Evolutionary conservation across 1,140 invertebrate species (phyloP).

Genomic region (Zaprionus lachaisei): DNA sequence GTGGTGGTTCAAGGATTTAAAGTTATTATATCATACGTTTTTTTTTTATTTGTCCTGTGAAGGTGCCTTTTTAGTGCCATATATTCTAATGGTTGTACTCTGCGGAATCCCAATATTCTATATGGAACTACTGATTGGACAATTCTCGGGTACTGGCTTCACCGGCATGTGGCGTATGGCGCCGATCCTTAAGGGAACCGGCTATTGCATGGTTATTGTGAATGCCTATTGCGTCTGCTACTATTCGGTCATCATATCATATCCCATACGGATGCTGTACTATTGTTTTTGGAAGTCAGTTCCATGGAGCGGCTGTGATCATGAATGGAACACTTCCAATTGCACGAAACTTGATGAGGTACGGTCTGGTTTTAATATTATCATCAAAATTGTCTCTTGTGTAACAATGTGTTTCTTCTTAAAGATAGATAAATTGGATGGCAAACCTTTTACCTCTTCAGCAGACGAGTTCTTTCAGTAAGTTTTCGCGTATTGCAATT

Average conservation of each 20-base stretch:
- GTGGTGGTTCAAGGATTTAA: not conserved
- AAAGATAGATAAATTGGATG: not conserved
- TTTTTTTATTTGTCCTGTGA: constrained; percentile 4
- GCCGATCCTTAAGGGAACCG: constrained; percentile 95
- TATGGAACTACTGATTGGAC: constrained; percentile 94
- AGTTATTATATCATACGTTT: not conserved
- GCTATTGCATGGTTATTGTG: constrained; percentile 92
- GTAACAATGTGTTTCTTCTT: not conserved
- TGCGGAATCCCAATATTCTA: constrained; percentile 95
- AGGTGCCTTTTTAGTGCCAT: constrained; percentile 92
- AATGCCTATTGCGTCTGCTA: constrained; percentile 96
- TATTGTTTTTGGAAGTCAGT: constrained; percentile 89
- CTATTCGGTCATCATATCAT: constrained; percentile 97
- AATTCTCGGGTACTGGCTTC: constrained; percentile 92
- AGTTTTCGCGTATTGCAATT: constrained; percentile 76
- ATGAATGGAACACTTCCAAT: constrained; percentile 93
- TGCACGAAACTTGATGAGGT: constrained; percentile 85
- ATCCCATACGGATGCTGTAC: constrained; percentile 94
- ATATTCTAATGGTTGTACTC: constrained; percentile 90
- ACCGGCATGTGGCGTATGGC: constrained; percentile 90
- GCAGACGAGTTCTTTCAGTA: constrained; percentile 95
- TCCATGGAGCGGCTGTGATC: constrained; percentile 94
- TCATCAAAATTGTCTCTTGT: not conserved
- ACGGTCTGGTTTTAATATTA: constrained; percentile 3
- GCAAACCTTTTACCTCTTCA: constrained; percentile 86